Base-by-base conservation (phyloP, 2,797 vertebrate genomes). In the Acanthurus tractus region DNA sequence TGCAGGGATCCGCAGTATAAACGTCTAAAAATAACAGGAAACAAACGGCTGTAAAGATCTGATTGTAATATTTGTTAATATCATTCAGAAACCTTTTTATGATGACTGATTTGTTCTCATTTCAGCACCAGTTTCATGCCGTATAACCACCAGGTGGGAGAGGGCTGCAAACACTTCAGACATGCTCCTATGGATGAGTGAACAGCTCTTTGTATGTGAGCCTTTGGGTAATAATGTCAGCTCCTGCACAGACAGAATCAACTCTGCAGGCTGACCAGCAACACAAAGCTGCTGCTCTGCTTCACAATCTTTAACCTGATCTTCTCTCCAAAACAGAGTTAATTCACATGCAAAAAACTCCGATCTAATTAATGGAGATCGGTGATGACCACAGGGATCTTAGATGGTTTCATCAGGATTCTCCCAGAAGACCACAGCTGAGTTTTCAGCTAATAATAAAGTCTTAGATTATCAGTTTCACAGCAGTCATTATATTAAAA, bases 201-300 rank as follows among this genome's bases (percentile, higher is more conserved):
- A 53, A 76, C 52, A 46, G 15, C 65, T 29, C 18, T 17, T 29
- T 55, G 49, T 58, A 55, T 80, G 48, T 38, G 49, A 63, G 63
- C 65, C 78, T 65, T 78, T 48, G 72, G 65, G 76, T 76, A 73
- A 82, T 70, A 79, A 63, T 29, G 22, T 53, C 46, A 71, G 29
- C 57, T 70, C 38, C 59, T 56, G 50, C 46, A 65, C 40, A 62
- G 66, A 69, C 59, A 73, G 73, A 78, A 85, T 90, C 85, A 79
- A 65, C 62, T 62, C 74, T 69, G 48, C 74, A 65, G 70, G 65
- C 66, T 74, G 67, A 62, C 55, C 64, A 38, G 76, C 55, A 70
- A 71, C 65, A 63, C 42, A 14, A 29, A 8, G 56, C 50, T 50
- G 56, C 50, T 50, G 44, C 68, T 64, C 50, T 38, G 8, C 70